These are phyloP conservation scores for Prolemur simus DNA, from an alignment of 2,113 vertebrate genomes.

Conservation along the genomic window DNA sequence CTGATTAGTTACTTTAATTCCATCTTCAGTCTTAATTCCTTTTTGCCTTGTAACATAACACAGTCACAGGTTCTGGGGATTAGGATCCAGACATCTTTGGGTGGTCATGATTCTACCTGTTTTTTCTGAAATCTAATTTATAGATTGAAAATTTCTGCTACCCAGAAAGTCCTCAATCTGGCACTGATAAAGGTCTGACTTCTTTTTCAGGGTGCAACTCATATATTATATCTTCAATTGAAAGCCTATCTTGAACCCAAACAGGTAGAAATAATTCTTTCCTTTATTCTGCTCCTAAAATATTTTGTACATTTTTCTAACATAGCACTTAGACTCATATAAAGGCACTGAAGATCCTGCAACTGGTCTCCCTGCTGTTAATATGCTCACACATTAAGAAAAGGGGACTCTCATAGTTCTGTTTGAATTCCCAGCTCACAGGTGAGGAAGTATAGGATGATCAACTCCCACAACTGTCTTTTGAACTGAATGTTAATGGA, in stretches of 20 bases:
- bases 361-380: neutral
- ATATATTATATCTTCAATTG: neutral
- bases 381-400: neutral
- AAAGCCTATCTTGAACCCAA: neutral
- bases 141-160: neutral
- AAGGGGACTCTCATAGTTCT: neutral
- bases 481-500: neutral
- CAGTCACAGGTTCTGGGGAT: neutral
- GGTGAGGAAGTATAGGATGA: neutral
- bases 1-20: neutral
- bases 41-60: neutral
- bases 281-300: neutral
- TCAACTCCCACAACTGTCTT: neutral
- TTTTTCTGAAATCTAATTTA: constrained; percentile 7
- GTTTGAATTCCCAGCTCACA: neutral
- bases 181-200: neutral
- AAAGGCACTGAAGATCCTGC: neutral
- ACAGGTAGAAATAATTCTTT: neutral
- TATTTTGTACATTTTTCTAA: neutral
- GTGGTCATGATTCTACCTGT: neutral
- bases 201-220: neutral
- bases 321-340: neutral
- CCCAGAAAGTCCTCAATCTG: neutral
- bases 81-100: neutral
- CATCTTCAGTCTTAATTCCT: neutral